phyloP scores from a whole-genome alignment of 2,797 vertebrate species.

The Lagothrix lagotricha region DNA sequence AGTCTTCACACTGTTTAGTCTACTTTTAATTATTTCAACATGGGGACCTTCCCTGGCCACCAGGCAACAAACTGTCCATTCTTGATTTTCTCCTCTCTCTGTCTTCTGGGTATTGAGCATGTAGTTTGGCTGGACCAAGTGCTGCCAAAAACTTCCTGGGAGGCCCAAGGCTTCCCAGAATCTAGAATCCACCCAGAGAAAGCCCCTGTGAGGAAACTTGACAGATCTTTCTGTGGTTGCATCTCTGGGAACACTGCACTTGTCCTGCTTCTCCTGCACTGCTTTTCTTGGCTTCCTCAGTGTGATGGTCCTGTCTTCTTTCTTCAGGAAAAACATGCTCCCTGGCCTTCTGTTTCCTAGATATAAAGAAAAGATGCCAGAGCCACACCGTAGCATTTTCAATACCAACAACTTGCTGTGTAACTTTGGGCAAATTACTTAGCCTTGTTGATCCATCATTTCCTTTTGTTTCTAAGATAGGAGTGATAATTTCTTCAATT shows the following conservation, averaged over 20 bases:
- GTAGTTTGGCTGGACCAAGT: background rate
- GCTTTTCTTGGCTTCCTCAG: background rate
- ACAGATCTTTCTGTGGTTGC: background rate
- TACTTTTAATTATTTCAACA: slow-evolving; percentile 55
- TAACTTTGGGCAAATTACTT: background rate
- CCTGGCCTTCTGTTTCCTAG: background rate
- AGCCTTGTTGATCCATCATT: background rate
- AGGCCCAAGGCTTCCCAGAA: background rate
- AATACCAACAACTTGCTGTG: background rate
- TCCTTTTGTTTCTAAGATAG: background rate
- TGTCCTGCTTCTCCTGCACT: background rate
- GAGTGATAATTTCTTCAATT: background rate
- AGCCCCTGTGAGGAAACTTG: background rate
- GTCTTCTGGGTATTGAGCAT: background rate
- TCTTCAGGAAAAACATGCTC: background rate
- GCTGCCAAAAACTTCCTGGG: slow-evolving; percentile 45
- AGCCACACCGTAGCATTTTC: background rate
- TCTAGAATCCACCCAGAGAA: slow-evolving; percentile 24
- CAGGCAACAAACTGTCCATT: background rate
- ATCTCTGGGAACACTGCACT: background rate
- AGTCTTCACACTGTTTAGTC: slow-evolving; percentile 37
- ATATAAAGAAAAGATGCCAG: background rate
- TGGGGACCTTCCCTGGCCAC: background rate
- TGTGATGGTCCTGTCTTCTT: background rate
- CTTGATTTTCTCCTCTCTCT: background rate